Conservation (phyloP, 2,113 vertebrate genomes). For the Psophia crepitans region DNA sequence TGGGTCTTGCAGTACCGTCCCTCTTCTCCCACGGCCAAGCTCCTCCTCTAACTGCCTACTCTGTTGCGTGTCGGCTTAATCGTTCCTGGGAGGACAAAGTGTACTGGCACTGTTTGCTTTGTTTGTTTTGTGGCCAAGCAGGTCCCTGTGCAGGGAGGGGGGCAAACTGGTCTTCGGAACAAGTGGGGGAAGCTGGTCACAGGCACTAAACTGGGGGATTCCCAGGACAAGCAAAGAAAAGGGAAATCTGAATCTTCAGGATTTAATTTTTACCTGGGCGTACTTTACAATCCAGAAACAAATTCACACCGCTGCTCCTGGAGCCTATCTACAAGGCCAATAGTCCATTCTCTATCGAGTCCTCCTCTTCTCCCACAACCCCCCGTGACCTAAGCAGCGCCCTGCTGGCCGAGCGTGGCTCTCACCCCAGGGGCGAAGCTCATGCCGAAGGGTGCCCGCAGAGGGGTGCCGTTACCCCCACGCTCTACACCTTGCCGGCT, state of each 20-base stretch:
- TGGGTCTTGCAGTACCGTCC: neutral
- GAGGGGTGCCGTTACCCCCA: neutral
- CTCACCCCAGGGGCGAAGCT: neutral
- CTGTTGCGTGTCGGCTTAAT: neutral
- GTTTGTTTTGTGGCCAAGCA: neutral
- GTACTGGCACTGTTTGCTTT: neutral
- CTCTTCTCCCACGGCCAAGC: neutral
- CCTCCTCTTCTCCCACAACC: neutral
- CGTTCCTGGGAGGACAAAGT: conserved; percentile 16
- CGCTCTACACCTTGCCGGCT: neutral
- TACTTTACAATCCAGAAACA: neutral
- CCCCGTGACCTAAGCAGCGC: rapidly evolving
- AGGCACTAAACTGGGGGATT: neutral
- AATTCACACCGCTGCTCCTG: neutral
- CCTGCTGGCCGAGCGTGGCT: neutral
- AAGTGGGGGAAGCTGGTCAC: neutral
- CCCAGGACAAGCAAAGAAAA: neutral
- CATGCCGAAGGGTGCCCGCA: rapidly evolving
- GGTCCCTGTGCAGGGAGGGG: neutral
- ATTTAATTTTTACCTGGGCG: neutral
- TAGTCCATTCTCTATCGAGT: neutral
- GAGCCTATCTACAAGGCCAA: neutral
- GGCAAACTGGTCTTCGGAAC: neutral
- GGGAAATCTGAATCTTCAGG: neutral
- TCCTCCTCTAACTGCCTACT: conserved; percentile 35